Conservation (phyloP, 1,140 invertebrate species). For the Drosophila leontia region DNA sequence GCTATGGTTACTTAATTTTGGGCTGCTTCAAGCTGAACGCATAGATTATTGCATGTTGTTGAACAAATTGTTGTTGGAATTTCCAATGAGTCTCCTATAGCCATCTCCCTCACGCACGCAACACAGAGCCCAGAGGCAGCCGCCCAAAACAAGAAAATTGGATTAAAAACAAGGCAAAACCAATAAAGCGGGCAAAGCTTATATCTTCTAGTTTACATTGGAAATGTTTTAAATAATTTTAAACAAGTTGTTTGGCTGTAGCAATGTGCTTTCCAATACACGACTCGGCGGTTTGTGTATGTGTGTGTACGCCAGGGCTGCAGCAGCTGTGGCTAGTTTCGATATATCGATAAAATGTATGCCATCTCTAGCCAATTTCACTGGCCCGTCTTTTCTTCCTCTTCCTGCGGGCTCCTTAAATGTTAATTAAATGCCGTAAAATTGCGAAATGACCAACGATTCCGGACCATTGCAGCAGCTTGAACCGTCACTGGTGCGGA, state of each 20-base stretch:
- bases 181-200: not conserved
- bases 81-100: conserved; percentile 66
- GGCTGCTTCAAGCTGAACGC: conserved; percentile 15
- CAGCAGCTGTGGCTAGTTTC: not conserved
- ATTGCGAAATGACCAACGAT: conserved; percentile 26
- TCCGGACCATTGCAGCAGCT: conserved; percentile 87
- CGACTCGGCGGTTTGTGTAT: conserved; percentile 2
- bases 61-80: conserved; percentile 77
- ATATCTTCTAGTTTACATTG: too few relatives aligned
- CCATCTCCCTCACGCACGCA: conserved; percentile 55
- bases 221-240: not conserved
- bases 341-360: conserved; percentile 45
- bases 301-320: conserved; percentile 48
- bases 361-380: conserved; percentile 38
- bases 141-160: conserved; percentile 45
- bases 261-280: conserved; percentile 24
- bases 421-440: conserved; percentile 45
- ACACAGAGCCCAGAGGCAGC: conserved; percentile 33
- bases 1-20: conserved; percentile 13
- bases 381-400: conserved; percentile 20
- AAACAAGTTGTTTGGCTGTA: conserved; percentile 23
- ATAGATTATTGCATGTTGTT: conserved; percentile 56
- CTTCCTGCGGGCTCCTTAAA: conserved; percentile 30
- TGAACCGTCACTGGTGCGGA: conserved; percentile 96
- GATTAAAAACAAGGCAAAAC: not conserved